A percentile compares a stretch with the other conserved stretches of the same genome.
These are phyloP conservation scores for Cerastis leucographa DNA, from an alignment of 2,888 invertebrate genomes.

Conservation along the genomic window DNA sequence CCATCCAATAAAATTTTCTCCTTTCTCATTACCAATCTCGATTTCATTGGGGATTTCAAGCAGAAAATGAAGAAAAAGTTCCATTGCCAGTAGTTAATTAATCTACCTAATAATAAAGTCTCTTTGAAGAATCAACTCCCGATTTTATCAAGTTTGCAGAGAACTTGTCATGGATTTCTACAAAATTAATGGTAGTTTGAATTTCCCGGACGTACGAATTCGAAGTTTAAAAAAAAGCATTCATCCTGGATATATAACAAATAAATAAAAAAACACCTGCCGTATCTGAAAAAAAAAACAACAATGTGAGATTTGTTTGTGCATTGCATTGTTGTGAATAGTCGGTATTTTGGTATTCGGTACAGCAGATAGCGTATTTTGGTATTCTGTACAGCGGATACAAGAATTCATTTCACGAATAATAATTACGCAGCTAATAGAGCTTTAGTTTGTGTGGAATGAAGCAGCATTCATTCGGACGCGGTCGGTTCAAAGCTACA, in stretches of 20 bases:
- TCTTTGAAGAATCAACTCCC: background rate
- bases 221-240: background rate
- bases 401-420: slow-evolving; percentile 1
- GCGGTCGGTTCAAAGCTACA: slow-evolving; percentile 11
- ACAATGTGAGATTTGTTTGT: slow-evolving; percentile 10
- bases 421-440: background rate
- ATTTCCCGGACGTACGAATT: background rate
- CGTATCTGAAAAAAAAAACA: background rate
- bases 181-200: background rate
- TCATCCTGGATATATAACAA: background rate
- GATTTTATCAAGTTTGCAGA: background rate
- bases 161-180: background rate
- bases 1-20: background rate
- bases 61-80: background rate
- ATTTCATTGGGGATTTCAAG: background rate
- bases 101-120: background rate
- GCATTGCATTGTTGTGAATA: background rate
- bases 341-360: background rate
- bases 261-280: background rate
- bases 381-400: background rate
- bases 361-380: background rate
- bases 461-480: background rate
- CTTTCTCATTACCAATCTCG: background rate
- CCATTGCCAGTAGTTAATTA: background rate
- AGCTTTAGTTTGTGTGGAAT: background rate